Base-by-base conservation (phyloP, 2,797 vertebrate species). In the Alectoris magna region DNA sequence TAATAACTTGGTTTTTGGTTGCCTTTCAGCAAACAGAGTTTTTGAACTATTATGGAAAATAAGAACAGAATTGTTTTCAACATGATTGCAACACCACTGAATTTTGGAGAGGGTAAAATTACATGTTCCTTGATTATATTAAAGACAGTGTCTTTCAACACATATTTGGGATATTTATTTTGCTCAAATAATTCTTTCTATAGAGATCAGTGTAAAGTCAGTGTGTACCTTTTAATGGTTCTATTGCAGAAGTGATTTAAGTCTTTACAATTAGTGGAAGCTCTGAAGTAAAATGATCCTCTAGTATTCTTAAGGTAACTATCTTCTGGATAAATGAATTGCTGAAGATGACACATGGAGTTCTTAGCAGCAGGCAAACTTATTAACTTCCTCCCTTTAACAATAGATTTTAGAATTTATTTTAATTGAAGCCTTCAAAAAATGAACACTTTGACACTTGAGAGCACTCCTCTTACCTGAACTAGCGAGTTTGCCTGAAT, bases 391-490 rank as follows among this genome's bases (percentile, higher is more conserved):
- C 83, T 80, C 43, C 16, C 4, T 31, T 63, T 88, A 92, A 94
- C 90, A 93, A 84, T 84, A 86, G 94, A 94, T 87, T 94, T 60
- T 43, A 62, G 17, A 87, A 90, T 95, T 96, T 76, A 84, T 43
- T 53, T 88, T 95, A 84, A 93, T 77, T 91, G 93, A 94, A 95
- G 60, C 90, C 87, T 96, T 95, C 91, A 94, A 85, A 96, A 84
- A 87, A 44, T 77, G 91, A 93, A 74, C 55, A 21, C 78, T 96
- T 82, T 94, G 78, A 82, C 90, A 90, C 62, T 90, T 93, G 74
- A 93, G 81, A 95, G 55, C 62, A 77, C 49, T 91, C 80, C 70
- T 84, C 58, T 89, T 87, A 87, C 66, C 87, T 88, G 58, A 83
- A 62, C 58, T 51, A 77, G 26, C 41, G 38, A 73, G 62, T 89